Percentiles rank a stretch among this genome's conserved stretches.
Evolutionary conservation across 2,797 vertebrate species (phyloP).

Genomic region (Tadarida brasiliensis): DNA sequence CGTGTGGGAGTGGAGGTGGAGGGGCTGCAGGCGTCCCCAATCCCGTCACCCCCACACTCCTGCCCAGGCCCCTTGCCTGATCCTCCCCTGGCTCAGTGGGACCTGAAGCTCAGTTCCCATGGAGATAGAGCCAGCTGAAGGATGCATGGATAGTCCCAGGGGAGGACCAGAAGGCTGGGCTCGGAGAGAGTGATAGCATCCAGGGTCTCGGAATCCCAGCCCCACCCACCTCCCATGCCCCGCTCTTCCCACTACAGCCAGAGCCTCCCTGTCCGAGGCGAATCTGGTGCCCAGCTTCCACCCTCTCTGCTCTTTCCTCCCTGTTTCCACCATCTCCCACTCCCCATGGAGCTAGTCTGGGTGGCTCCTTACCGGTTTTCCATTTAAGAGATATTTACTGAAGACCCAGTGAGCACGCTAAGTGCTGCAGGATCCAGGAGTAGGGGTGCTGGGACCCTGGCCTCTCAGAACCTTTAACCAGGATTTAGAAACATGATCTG

Average conservation of each 20-base stretch:
- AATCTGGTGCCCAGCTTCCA: too few relatives aligned
- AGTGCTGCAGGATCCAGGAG: background rate
- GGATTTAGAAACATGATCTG: background rate
- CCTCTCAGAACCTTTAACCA: background rate
- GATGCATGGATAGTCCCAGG: background rate
- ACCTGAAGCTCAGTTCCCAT: background rate
- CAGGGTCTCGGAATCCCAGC: background rate
- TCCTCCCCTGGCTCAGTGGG: background rate
- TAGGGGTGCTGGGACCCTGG: background rate
- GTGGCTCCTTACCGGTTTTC: background rate
- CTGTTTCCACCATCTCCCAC: background rate
- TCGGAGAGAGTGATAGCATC: background rate
- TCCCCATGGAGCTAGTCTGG: background rate
- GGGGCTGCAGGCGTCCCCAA: background rate
- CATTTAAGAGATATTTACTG: background rate
- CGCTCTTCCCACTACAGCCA: fast-evolving
- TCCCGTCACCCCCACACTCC: background rate
- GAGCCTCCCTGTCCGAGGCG: background rate
- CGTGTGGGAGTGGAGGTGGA: background rate
- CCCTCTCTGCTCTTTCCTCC: background rate
- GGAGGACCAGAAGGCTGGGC: background rate
- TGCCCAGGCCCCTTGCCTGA: background rate
- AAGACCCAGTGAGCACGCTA: background rate
- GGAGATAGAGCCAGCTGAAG: background rate
- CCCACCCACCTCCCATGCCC: fast-evolving